Evolutionary conservation across 92 coral and sea anemone species (phyloP).

Genomic region (Umimayanthus kanabou): DNA sequence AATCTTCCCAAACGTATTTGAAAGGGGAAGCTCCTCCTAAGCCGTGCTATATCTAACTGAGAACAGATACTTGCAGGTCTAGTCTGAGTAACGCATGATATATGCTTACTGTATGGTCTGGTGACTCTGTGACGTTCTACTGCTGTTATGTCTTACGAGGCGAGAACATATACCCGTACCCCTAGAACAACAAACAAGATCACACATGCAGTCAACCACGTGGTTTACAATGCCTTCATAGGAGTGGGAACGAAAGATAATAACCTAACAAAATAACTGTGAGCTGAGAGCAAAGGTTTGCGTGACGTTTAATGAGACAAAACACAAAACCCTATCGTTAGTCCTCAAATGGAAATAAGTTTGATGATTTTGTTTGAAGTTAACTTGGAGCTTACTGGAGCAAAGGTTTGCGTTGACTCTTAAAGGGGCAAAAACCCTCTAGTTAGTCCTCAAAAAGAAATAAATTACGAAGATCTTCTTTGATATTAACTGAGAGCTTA

Average conservation of each 20-base stretch:
- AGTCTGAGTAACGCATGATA: neutral
- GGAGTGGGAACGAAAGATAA: too few relatives aligned
- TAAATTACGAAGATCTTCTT: too few relatives aligned
- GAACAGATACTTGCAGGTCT: neutral
- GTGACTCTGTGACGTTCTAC: conserved; percentile 17
- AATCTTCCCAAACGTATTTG: neutral
- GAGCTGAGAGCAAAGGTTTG: too few relatives aligned
- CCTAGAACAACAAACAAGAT: conserved; percentile 33
- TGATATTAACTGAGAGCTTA: too few relatives aligned
- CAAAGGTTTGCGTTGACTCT: too few relatives aligned
- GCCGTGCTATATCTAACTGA: neutral
- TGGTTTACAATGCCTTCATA: neutral
- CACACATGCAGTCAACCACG: conserved; percentile 5
- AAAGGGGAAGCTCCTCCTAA: neutral
- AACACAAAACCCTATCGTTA: neutral
- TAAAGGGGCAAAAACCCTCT: neutral
- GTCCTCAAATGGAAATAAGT: too few relatives aligned
- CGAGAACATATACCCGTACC: conserved; percentile 31
- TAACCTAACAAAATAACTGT: neutral
- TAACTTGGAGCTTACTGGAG: too few relatives aligned
- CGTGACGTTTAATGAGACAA: neutral
- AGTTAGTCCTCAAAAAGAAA: too few relatives aligned
- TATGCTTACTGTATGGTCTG: conserved; percentile 24
- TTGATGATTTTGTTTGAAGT: too few relatives aligned
- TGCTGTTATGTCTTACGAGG: conserved; percentile 41